phyloP scores from a whole-genome alignment of 92 coral and sea anemone species.

The Porites divaricata region DNA sequence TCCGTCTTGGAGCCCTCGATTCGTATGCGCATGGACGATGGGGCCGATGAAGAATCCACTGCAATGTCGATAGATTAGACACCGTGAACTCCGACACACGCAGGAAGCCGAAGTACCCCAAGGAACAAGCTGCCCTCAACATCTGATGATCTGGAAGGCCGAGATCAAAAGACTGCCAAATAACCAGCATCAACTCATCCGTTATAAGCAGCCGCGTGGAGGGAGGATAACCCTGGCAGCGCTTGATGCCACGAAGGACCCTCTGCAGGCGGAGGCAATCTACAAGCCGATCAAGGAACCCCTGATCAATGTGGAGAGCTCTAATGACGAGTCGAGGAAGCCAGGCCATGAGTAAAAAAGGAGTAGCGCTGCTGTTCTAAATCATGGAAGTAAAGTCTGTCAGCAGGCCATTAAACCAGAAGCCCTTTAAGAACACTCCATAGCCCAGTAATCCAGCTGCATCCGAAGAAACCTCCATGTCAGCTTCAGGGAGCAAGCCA shows the following conservation, averaged over 20 bases:
- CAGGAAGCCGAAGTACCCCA: too few relatives aligned
- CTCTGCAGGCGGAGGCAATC: background rate
- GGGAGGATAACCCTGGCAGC: background rate
- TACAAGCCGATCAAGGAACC: background rate
- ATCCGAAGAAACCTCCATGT: too few relatives aligned
- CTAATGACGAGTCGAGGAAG: background rate
- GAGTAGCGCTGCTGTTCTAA: constrained; percentile 1
- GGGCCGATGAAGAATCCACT: background rate
- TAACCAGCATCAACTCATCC: background rate
- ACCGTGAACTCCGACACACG: too few relatives aligned
- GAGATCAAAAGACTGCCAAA: background rate
- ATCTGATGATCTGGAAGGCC: background rate
- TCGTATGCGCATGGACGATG: background rate
- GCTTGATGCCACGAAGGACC: background rate
- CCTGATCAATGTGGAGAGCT: background rate
- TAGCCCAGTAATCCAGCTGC: too few relatives aligned
- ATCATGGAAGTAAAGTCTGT: background rate
- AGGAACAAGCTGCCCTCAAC: too few relatives aligned
- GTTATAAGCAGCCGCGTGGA: constrained; percentile 13
- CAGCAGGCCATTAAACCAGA: too few relatives aligned
- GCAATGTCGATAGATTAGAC: background rate
- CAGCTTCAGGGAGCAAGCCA: too few relatives aligned
- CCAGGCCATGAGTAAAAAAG: background rate
- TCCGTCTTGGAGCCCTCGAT: background rate
- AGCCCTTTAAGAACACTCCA: too few relatives aligned